Conservation (phyloP, 2,888 invertebrate species). For the Lapara coniferarum region DNA sequence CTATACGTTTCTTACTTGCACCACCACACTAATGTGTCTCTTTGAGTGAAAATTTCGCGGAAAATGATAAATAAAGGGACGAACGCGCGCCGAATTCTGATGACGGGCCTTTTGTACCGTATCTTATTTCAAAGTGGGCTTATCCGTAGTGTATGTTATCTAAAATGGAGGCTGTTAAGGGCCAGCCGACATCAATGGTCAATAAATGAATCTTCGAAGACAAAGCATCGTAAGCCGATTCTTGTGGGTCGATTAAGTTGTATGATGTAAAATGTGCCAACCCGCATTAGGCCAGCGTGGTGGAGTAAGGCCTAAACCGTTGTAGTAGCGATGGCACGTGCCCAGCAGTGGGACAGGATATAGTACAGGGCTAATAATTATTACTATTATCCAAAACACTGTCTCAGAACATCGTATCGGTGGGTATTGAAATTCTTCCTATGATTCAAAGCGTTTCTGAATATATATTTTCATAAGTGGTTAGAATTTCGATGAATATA, state of each 20-base stretch:
- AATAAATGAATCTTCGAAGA: conserved; percentile 44
- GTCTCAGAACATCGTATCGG: too few relatives aligned
- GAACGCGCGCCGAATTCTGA: conserved; percentile 76
- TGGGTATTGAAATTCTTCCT: too few relatives aligned
- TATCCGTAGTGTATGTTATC: conserved; percentile 69
- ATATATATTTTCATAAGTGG: too few relatives aligned
- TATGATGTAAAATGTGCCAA: not conserved
- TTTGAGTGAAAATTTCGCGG: conserved; percentile 75
- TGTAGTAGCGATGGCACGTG: too few relatives aligned
- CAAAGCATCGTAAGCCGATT: conserved; percentile 30
- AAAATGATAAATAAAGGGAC: conserved; percentile 77
- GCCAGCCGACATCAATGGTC: conserved; percentile 53
- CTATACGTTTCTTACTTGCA: conserved; percentile 33
- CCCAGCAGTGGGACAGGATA: too few relatives aligned
- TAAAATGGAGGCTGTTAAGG: conserved; percentile 31
- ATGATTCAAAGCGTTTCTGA: too few relatives aligned
- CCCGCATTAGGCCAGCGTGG: too few relatives aligned
- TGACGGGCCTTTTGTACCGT: conserved; percentile 74
- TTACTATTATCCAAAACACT: too few relatives aligned
- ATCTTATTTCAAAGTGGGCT: conserved; percentile 79
- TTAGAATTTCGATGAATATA: too few relatives aligned
- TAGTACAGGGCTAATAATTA: too few relatives aligned
- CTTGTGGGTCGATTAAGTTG: not conserved
- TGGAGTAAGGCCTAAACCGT: too few relatives aligned
- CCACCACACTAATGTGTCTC: conserved; percentile 55